phyloP scores from a whole-genome alignment of 2,888 invertebrate genomes.

The Scelioninae gen. 2 region DNA sequence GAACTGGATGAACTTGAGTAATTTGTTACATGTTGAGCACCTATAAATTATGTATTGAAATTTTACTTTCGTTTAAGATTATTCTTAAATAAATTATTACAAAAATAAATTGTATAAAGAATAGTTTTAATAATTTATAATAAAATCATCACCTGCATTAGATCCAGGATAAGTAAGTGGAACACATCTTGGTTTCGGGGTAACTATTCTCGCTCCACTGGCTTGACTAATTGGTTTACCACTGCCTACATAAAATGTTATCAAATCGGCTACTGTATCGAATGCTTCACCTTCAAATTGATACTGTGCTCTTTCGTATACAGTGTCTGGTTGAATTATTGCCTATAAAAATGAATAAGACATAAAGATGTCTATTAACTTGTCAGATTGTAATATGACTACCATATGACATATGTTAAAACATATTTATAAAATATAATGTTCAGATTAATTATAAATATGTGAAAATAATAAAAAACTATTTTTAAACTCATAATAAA shows the following conservation, averaged over 20 bases:
- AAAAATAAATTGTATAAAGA: background rate
- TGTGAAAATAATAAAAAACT: too few relatives aligned
- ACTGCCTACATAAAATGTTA: conserved; percentile 94
- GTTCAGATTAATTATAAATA: too few relatives aligned
- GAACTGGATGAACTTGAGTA: conserved; percentile 79
- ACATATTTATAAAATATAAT: too few relatives aligned
- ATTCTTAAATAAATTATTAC: background rate
- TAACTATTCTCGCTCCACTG: conserved; percentile 91
- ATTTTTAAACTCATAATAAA: too few relatives aligned
- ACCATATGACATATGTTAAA: too few relatives aligned
- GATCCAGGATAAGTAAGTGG: conserved; percentile 78
- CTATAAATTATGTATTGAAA: conserved; percentile 40
- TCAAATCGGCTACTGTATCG: conserved; percentile 93
- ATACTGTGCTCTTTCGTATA: conserved; percentile 93
- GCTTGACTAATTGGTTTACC: conserved; percentile 92
- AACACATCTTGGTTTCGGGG: conserved; percentile 88
- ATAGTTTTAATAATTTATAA: conserved; percentile 1
- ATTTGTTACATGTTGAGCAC: conserved; percentile 72
- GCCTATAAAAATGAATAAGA: conserved; percentile 77
- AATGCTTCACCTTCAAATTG: conserved; percentile 96
- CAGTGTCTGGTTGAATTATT: conserved; percentile 90
- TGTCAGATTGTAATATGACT: too few relatives aligned
- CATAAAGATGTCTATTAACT: background rate
- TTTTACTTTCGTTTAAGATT: background rate
- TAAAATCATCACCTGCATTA: conserved; percentile 54